Base-by-base conservation (phyloP, 2,797 vertebrate genomes). In the Coendou prehensilis region DNA sequence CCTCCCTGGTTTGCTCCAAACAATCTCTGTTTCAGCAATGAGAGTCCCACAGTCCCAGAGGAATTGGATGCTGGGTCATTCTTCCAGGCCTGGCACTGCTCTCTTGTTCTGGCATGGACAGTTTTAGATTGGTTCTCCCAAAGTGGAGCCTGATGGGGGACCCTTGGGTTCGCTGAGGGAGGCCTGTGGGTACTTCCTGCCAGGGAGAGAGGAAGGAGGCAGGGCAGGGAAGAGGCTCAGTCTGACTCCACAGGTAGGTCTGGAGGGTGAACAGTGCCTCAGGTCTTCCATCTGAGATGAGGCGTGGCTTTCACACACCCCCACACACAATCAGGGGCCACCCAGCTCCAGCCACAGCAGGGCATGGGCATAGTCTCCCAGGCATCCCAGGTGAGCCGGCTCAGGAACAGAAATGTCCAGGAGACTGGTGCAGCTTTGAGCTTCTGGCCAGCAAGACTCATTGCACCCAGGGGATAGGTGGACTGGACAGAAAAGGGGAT, bases 11-110 rank as follows among this genome's bases (percentile, higher is more conserved):
- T 59, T 81, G 22, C 52, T 95, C 64, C 28, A 28, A 52, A 45
- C 0, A 2, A 52, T 33, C 37, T 45, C 2, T 0, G 3, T 73
- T 69, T 89, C 63, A 79, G 47, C 26, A 13, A 0, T 0, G 41
- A 71, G 47, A 80, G 52, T 45, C 57, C n/a, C 23, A 22, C 18
- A 45, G 23, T 45, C 63, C 50, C 30, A 0, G 41, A 18, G 30
- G 37, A 45, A 6, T 6, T 9, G 47, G 45, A 41, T 15, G 8
- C 33, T 2, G 2, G 56, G 37, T 64, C 8, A n/a, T 59, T 52
- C 6, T 56, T 50, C 10, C 20, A 20, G 2, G 50, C 71, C 59
- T 69, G 86, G 45, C 1, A 7, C 23, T 41, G 6, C 11, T 17
- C 82, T n/a, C 18, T 6, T 30, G 28, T n/a, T 15, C 71, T 8